Evolutionary conservation across 2,888 invertebrate species (phyloP).

Genomic region (Tenthredo scrophulariae): DNA sequence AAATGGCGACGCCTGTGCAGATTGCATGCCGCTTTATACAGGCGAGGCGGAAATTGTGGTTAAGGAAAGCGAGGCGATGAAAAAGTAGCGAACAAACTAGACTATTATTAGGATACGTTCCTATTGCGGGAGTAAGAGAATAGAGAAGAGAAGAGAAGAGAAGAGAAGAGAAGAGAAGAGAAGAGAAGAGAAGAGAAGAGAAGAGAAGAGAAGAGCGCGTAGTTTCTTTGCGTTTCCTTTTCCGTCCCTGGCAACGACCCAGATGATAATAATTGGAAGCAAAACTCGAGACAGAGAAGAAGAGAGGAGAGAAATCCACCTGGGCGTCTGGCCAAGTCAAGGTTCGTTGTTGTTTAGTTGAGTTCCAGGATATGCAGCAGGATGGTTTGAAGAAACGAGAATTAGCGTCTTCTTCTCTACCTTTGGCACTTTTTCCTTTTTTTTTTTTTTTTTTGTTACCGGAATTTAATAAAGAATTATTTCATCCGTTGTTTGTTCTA

Average conservation of each 20-base stretch:
- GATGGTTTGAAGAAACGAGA: neutral
- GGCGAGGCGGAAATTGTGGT: slow-evolving; percentile 40
- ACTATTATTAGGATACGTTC: slow-evolving; percentile 50
- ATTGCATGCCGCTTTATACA: slow-evolving; percentile 24
- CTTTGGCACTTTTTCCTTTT: neutral
- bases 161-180: neutral
- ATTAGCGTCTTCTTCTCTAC: neutral
- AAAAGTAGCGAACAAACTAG: slow-evolving; percentile 42
- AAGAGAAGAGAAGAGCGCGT: slow-evolving; percentile 58
- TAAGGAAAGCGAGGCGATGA: slow-evolving; percentile 40
- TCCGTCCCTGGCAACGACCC: slow-evolving; percentile 64
- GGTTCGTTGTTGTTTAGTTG: slow-evolving; percentile 30
- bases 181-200: neutral
- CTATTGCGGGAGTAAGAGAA: neutral
- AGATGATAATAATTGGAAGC: slow-evolving; percentile 70
- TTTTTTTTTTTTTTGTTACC: neutral
- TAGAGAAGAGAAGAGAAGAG: neutral
- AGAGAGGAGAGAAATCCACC: slow-evolving; percentile 3
- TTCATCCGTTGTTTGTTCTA: neutral
- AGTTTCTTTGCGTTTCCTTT: slow-evolving; percentile 64
- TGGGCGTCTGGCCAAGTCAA: slow-evolving; percentile 38
- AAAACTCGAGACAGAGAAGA: slow-evolving; percentile 58
- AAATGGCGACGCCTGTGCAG: slow-evolving; percentile 42
- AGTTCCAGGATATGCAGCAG: slow-evolving; percentile 16
- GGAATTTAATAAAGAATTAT: slow-evolving; percentile 5